These are phyloP conservation scores for Caenorhabditis afra DNA, from an alignment of 2,888 invertebrate species.

Conservation along the genomic window DNA sequence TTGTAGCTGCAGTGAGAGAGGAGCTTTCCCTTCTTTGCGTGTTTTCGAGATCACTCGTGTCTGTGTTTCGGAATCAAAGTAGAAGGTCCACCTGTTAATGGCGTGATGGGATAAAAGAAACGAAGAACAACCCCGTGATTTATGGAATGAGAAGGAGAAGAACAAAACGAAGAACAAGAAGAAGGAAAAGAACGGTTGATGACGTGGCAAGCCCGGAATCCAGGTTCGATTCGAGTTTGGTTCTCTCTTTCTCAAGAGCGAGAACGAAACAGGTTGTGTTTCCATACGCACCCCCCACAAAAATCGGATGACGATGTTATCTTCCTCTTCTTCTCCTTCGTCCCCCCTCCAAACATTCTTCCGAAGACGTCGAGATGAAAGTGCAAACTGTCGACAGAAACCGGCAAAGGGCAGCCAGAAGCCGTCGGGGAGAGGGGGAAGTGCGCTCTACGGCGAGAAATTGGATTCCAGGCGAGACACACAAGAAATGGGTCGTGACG, in stretches of 20 bases:
- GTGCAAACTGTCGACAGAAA: slow-evolving; percentile 33
- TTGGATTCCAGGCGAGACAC: background rate
- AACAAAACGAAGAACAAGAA: slow-evolving; percentile 19
- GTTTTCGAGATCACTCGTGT: background rate
- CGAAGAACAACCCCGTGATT: slow-evolving; percentile 8
- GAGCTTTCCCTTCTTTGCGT: slow-evolving; percentile 23
- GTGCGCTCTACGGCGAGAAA: slow-evolving; percentile 3
- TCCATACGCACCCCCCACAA: slow-evolving; percentile 22
- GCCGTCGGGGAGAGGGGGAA: slow-evolving; percentile 5
- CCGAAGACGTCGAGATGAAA: slow-evolving; percentile 17
- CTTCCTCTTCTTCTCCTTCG: too few relatives aligned
- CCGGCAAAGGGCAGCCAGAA: slow-evolving; percentile 2
- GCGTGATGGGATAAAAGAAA: slow-evolving; percentile 25
- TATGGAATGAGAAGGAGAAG: background rate
- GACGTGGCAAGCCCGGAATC: slow-evolving; percentile 10
- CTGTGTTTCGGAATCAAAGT: slow-evolving; percentile 37
- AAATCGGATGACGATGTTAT: slow-evolving; percentile 50
- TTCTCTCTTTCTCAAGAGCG: slow-evolving; percentile 20
- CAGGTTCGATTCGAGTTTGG: slow-evolving; percentile 19
- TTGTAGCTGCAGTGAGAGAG: slow-evolving; percentile 38
- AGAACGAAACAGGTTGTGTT: slow-evolving; percentile 49
- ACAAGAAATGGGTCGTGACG: slow-evolving; percentile 43
- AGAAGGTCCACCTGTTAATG: slow-evolving; percentile 43
- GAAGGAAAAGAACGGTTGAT: background rate
- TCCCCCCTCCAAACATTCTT: too few relatives aligned